Base-by-base conservation (phyloP, 2,888 invertebrate species). In the Periphyllus acericola region DNA sequence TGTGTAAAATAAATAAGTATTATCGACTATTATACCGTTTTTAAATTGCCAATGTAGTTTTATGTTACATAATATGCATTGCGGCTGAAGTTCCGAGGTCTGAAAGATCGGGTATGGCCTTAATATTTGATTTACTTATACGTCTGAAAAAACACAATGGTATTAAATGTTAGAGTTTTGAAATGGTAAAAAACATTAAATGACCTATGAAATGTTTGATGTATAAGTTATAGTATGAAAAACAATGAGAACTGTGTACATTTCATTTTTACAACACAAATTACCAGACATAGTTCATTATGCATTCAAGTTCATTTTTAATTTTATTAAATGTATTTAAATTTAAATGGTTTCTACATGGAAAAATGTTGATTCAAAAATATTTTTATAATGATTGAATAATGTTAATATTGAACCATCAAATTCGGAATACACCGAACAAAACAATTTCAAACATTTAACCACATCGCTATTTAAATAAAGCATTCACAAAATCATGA, bases 41-140 rank as follows among this genome's bases (percentile, higher is more conserved):
- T 86, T 68, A 83, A 84, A 78, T 29, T 52, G 25, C 76, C 71
- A 29, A 60, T 75, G 21, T 25, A 25, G 60, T 60, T 60, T 60
- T 25, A 25, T 46, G 46, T 95, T 92, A 95, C 95, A 95, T 93
- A 91, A 95, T 94, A 91, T 94, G 94, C 90, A 95, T 91, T 91
- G 95, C 91, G 91, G 93, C 91, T 91, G 92, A 91, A 89, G 91
- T 92, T 87, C 94, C 93, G 19, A 95, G 92, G 90, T 94, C 93
- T 81, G 93, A 93, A 90, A 95, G 91, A 91, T 94, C 94, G 1
- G 84, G 84, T 55, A 84, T 76, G 29, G 14, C 29, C 34, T 68
- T 76, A 32, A 84, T 46, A 78, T 84, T 78, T 1, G 84, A 17
- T 84, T 84, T 84, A 25, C 32, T 84, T 78, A 84, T 78, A 66